Evolutionary conservation across 2,888 invertebrate species (phyloP).

Genomic region (Ectemnius continuus): DNA sequence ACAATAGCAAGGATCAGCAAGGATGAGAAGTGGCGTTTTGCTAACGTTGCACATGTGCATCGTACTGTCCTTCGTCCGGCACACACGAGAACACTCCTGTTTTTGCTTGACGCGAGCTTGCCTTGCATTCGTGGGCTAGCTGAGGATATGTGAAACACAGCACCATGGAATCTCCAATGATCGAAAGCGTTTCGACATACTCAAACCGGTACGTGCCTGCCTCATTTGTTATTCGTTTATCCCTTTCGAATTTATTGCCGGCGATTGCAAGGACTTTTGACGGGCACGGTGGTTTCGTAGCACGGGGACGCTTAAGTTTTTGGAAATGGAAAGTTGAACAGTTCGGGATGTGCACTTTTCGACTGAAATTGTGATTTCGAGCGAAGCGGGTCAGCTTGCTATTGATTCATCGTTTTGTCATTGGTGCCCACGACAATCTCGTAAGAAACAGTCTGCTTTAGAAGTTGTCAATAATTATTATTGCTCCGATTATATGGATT

Average conservation of each 20-base stretch:
- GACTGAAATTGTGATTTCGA: neutral
- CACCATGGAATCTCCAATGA: constrained; percentile 12
- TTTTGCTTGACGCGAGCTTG: constrained; percentile 2
- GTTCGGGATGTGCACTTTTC: neutral
- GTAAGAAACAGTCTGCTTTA: too few relatives aligned
- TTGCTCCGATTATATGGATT: too few relatives aligned
- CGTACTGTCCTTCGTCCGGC: neutral
- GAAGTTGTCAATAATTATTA: too few relatives aligned
- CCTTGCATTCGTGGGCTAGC: neutral
- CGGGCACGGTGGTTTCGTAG: neutral
- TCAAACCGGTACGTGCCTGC: constrained; percentile 5
- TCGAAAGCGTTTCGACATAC: constrained; percentile 8
- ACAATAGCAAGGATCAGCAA: constrained; percentile 15
- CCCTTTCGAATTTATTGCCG: constrained; percentile 5
- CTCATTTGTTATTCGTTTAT: neutral
- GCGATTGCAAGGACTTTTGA: constrained; percentile 1
- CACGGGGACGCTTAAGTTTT: neutral
- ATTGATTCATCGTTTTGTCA: too few relatives aligned
- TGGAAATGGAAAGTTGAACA: neutral
- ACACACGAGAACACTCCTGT: neutral
- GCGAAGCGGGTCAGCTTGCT: too few relatives aligned
- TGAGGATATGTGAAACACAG: neutral
- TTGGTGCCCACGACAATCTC: too few relatives aligned
- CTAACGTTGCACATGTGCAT: constrained; percentile 27
- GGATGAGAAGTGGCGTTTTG: constrained; percentile 7